phyloP scores from a whole-genome alignment of 1,140 invertebrate genomes.

The Homalodisca vitripennis region DNA sequence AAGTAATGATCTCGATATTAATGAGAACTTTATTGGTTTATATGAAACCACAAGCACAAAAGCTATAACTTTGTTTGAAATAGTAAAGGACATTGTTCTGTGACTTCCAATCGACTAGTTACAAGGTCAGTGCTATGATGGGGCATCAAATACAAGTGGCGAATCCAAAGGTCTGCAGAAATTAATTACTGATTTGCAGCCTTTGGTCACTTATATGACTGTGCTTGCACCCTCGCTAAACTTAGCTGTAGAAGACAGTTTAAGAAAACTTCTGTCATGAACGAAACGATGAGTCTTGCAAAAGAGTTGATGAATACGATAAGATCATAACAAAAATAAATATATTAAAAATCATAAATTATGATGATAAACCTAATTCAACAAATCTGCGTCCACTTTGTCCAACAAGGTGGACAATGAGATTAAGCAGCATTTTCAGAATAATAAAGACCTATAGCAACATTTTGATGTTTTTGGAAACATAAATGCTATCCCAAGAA shows the following conservation, averaged over 20 bases:
- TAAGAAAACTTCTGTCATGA: neutral
- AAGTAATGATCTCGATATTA: neutral
- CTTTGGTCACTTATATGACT: conserved; percentile 27
- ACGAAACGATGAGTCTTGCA: neutral
- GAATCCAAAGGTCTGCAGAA: conserved; percentile 21
- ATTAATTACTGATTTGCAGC: conserved; percentile 21
- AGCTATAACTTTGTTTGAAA: conserved; percentile 31
- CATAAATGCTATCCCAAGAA: too few species aligned
- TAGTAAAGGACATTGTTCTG: conserved; percentile 22
- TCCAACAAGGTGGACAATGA: neutral
- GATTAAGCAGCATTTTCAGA: too few species aligned
- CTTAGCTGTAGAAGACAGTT: conserved; percentile 24
- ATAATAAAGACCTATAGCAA: too few species aligned
- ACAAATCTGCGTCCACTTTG: neutral
- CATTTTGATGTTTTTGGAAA: too few species aligned
- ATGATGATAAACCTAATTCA: neutral
- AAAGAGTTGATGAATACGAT: conserved; percentile 24
- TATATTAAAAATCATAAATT: neutral
- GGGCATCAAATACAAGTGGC: conserved; percentile 21
- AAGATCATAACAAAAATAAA: conserved; percentile 12
- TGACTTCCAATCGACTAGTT: conserved; percentile 3
- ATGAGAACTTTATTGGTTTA: conserved; percentile 25
- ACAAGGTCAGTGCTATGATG: conserved; percentile 30
- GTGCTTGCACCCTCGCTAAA: conserved; percentile 24
- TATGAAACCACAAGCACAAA: conserved; percentile 18